Conservation (phyloP, 2,888 invertebrate species). For the Oscheius sp. region DNA sequence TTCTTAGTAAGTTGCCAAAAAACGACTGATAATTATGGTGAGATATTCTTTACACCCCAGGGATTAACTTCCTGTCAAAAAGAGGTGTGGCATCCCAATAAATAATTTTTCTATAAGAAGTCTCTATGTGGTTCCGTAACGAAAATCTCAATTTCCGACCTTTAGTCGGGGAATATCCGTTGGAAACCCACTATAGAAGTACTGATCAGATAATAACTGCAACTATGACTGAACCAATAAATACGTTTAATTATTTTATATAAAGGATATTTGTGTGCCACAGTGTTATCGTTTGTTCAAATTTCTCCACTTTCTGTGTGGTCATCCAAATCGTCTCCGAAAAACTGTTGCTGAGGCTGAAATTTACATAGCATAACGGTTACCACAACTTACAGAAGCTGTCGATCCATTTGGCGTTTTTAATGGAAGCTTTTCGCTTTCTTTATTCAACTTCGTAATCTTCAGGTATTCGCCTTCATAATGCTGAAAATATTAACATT, state of each 20-base stretch:
- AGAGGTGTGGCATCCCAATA: neutral
- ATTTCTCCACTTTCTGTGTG: neutral
- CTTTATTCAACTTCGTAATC: slow-evolving; percentile 1
- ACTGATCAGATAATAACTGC: neutral
- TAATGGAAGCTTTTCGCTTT: neutral
- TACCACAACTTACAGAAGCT: neutral
- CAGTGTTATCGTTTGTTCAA: neutral
- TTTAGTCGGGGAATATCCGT: too few relatives aligned
- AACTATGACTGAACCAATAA: neutral
- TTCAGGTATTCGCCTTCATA: slow-evolving; percentile 1
- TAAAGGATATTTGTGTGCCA: neutral
- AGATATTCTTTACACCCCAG: neutral
- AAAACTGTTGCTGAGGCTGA: neutral
- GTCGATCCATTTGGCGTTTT: neutral
- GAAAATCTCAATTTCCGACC: too few relatives aligned
- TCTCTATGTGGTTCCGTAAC: too few relatives aligned
- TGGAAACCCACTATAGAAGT: neutral
- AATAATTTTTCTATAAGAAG: neutral
- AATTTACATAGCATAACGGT: neutral
- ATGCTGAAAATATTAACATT: slow-evolving; percentile 4
- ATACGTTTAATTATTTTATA: neutral
- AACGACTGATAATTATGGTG: neutral
- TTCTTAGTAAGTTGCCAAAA: neutral
- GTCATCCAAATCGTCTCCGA: neutral
- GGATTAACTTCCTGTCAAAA: neutral